Evolutionary conservation across 2,797 vertebrate genomes (phyloP), one percentile per base, ranked within the genome.

Genomic region (Pangasius djambal): DNA sequence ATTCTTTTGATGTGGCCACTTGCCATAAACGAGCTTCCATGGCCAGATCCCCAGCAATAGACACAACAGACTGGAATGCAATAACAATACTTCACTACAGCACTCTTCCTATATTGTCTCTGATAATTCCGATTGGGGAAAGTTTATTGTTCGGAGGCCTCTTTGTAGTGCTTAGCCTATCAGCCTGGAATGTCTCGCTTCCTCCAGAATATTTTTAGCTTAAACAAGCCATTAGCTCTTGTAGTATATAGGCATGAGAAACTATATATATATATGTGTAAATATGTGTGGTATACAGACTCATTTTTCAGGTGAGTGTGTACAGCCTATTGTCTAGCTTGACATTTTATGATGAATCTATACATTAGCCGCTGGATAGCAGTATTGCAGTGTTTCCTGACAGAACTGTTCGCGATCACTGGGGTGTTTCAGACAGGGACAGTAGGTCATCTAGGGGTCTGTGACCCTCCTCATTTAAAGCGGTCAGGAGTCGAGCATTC

Each of bases 21-120:
- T 94, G 94, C 95, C 94, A 94, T 91, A 92, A 94, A 91, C 94
- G 89, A 94, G 93, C 91, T 90, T 92, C 87, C 16, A 92, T 44
- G 93, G 93, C 93, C 94, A 94, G 94, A 94, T 93, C 86, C 94
- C 95, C 92, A 92, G 89, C 92, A 91, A 94, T 95, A 97, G 96
- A 97, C 96, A 96, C 95, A 97, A 97, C 96, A 97, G 90, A 90
- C 92, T 88, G 86, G 93, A 93, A 93, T 93, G 74, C 92, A 95
- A 95, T 94, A 95, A 94, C 94, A 95, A 92, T 89, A 92, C 94
- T 95, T 92, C 93, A 95, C 96, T 95, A 94, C 94, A 63, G 94
- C 92, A 83, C 93, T 92, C 94, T 96, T 96, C 95, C 95, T 94
- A 94, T 95, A 93, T 94, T 95, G 96, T 97, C 96, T 97, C 93